These are phyloP conservation scores for Scrobipalpa atriplicella DNA, from an alignment of 2,888 invertebrate species.

Conservation along the genomic window DNA sequence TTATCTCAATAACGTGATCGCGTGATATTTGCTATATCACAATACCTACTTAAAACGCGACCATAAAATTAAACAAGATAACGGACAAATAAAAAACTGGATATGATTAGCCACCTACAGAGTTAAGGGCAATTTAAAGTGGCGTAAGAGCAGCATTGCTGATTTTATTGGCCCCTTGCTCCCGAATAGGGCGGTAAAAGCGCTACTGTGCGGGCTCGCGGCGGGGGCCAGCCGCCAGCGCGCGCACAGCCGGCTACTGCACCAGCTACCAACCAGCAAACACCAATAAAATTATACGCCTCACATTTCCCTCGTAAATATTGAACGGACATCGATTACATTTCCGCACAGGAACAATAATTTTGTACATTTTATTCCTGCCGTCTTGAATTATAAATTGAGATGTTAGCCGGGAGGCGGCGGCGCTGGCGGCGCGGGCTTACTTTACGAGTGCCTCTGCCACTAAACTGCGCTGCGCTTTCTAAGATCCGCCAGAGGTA, in stretches of 20 bases:
- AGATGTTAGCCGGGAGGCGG: conserved; percentile 52
- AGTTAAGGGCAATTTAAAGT: conserved; percentile 21
- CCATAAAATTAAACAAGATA: conserved; percentile 12
- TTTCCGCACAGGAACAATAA: conserved; percentile 58
- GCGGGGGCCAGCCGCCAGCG: conserved; percentile 7
- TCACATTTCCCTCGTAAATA: conserved; percentile 54
- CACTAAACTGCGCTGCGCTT: conserved; percentile 56
- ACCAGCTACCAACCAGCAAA: conserved; percentile 33
- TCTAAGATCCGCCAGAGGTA: conserved; percentile 67
- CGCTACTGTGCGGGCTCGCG: conserved; percentile 20
- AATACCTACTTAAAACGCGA: neutral
- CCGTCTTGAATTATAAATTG: conserved; percentile 63
- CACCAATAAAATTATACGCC: conserved; percentile 53
- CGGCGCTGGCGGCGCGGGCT: conserved; percentile 45
- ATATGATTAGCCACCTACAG: conserved; percentile 22
- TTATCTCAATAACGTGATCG: too few relatives aligned
- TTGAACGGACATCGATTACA: conserved; percentile 55
- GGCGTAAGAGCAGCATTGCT: conserved; percentile 17
- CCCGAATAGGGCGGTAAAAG: conserved; percentile 20
- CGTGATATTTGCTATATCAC: too few relatives aligned
- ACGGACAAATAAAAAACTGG: neutral
- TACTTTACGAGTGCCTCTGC: conserved; percentile 63
- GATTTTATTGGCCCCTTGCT: conserved; percentile 17
- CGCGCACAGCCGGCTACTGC: conserved; percentile 18
- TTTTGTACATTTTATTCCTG: conserved; percentile 59